Evolutionary conservation across 2,888 invertebrate genomes (phyloP), one percentile per base, ranked within the genome.

Genomic region (Crossocerus cetratus): DNA sequence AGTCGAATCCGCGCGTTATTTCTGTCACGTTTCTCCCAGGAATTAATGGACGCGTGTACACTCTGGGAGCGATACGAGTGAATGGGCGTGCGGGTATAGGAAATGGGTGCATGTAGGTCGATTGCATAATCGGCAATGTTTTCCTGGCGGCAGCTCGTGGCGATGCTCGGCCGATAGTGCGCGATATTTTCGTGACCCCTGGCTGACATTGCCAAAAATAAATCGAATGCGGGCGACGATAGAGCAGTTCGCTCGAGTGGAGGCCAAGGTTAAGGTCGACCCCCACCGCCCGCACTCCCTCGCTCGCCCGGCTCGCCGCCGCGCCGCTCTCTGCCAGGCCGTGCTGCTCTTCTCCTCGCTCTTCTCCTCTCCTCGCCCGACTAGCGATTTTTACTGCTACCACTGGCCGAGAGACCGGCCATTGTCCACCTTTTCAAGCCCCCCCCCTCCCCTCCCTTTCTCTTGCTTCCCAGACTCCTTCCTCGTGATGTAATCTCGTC

Each of bases 241-340:
- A 80, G 83, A 76, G 78, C 77, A 74, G 77, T 78, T 78, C 76
- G 77, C 70, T 76, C 71, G 74, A 81, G 78, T 81, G 71, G 81
- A 85, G 84, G 83, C 84, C 89, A 89, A 89, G 89, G 89, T 86
- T 84, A 87, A 87, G 88, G 87, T 83, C 86, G 83, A 59, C 60
- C 76, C 76, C 77, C 72, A 68, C 76, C 68, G 62, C 43, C 13
- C 43, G 49, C 53, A 59, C 55, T 23, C 32, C 55, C 53, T 42
- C 16, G 44, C 55, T 61, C 61, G 45, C 44, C 22, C 11, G 32
- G 43, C 42, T 8, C 20, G 3, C 49, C 14, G 49, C 49, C 43
- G 13, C 5, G 5, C 13, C 43, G 43, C 43, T 43, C 43, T 49
- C 14, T 49, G 4, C 16, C 16, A 16, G 13, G n/a, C 49, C 49